Base-by-base conservation (phyloP, 92 coral and sea anemone genomes). In the Epizoanthus rinbou region DNA sequence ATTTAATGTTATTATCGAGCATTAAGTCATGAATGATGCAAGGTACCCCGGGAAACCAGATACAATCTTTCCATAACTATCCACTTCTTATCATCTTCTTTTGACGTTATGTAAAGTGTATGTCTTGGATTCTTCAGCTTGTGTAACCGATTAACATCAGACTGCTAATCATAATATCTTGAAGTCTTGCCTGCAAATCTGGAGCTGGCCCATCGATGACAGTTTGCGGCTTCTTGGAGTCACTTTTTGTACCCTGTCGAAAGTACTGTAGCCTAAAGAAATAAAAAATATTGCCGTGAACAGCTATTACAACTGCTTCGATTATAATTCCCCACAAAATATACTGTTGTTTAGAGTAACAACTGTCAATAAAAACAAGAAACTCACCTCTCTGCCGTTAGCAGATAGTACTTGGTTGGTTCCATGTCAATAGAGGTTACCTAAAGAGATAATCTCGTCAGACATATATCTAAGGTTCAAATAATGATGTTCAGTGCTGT, bases 391-490 rank as follows among this genome's bases (percentile, higher is more conserved):
- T 89, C 91, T 60, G 92, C 90, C 25, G 90, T 92, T 18, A 93
- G 84, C 33, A 93, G 87, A 53, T 90, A 93, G 81, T 93, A 93
- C 89, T 93, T 93, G 54, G 92, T 93, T 14, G 97, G 97, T 52
- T 93, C 97, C 84, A 93, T 69, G 39, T 93, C 97, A 60, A 93
- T 93, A 1, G 97, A 93, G 56, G 94, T 91, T 13, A 93, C 97
- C 97, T 93, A 76, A 23, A 67, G 39, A 37, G 22, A 50, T 28
- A 23, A 53, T 4, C 25, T 35, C 25, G 33, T 37, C 21, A 70
- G 7, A 25, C 25, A 16, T 22, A 25, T 13, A 50, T 39, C 9
- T 18, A 33, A 70, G 5, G 28, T 35, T 25, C 11, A 4, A 15
- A 64, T 64, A 9, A 64, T 3, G 22, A 64, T 64, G 28, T 11